These are phyloP conservation scores for Emydura subglobosa DNA, from an alignment of 2,113 vertebrate genomes.

Conservation along the genomic window DNA sequence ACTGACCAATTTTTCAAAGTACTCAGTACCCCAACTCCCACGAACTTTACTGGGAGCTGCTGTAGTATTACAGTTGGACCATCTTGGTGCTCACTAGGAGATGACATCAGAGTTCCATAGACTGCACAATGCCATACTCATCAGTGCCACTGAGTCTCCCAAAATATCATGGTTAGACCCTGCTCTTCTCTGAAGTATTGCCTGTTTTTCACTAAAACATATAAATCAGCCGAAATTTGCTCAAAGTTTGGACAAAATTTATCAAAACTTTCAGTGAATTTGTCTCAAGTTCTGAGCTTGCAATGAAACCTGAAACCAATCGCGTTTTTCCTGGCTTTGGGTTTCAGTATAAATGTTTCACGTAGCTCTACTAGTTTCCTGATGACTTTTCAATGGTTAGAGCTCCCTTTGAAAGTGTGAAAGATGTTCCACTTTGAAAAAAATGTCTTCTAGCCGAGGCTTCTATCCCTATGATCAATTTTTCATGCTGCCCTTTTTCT, in stretches of 20 bases:
- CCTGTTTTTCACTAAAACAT: not conserved
- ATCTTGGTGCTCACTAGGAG: not conserved
- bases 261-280: not conserved
- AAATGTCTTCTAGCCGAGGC: constrained; percentile 24
- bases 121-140: not conserved
- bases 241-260: not conserved
- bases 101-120: not conserved
- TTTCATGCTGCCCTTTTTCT: constrained; percentile 71
- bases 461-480: constrained; percentile 71
- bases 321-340: not conserved
- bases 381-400: not conserved
- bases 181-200: not conserved
- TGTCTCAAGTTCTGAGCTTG: not conserved
- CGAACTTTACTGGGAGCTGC: not conserved
- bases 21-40: not conserved
- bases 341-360: not conserved
- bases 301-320: not conserved
- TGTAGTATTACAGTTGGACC: not conserved
- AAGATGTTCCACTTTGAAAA: constrained; percentile 53
- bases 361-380: not conserved
- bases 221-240: not conserved
- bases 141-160: not conserved
- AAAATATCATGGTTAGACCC: not conserved
- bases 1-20: not conserved
- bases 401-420: constrained; percentile 51